Base-by-base conservation (phyloP, 2,888 invertebrate species). In the Allygus modestus region DNA sequence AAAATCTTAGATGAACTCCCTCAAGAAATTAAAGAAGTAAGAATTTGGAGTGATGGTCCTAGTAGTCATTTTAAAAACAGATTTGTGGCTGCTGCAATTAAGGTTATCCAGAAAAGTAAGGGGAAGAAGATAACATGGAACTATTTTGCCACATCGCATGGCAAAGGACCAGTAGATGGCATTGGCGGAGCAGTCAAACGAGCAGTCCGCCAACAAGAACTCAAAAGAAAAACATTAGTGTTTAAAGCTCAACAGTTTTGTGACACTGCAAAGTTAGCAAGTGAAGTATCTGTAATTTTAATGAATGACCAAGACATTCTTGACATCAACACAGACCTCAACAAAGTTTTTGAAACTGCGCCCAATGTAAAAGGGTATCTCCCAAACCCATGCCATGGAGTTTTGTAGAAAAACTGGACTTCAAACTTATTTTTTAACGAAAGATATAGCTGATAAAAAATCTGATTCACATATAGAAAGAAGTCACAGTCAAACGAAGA, bases 161-260 rank as follows among this genome's bases (percentile, higher is more conserved):
- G 73, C 37, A 73, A 73, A 73, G 73, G 73, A 33, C 73, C 73
- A 31, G 73, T 73, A 2, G n/a, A n/a, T n/a, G n/a, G n/a, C n/a
- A n/a, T n/a, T n/a, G n/a, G n/a, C n/a, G n/a, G n/a, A n/a, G n/a
- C n/a, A n/a, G n/a, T n/a, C n/a, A n/a, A n/a, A n/a, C n/a, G 73
- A 73, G 33, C 33, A 33, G 73, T 73, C 23, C 43, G 73, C 5
- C 33, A 73, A 73, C 5, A 73, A 73, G 73, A 31, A 9, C 17
- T 69, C 11, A 69, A 28, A 17, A 69, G 33, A 11, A 69, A 69
- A 69, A 31, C 31, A 12, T 2, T 69, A 2, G 69, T 69, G 69
- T 69, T 69, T 17, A 69, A 69, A 12, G 69, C 69, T 23, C 23
- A 69, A 69, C 69, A 69, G 69, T 69, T 69, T 20, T 23, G 69